Conservation (phyloP, 2,888 invertebrate genomes). For the Cryptocephalus primarius region DNA sequence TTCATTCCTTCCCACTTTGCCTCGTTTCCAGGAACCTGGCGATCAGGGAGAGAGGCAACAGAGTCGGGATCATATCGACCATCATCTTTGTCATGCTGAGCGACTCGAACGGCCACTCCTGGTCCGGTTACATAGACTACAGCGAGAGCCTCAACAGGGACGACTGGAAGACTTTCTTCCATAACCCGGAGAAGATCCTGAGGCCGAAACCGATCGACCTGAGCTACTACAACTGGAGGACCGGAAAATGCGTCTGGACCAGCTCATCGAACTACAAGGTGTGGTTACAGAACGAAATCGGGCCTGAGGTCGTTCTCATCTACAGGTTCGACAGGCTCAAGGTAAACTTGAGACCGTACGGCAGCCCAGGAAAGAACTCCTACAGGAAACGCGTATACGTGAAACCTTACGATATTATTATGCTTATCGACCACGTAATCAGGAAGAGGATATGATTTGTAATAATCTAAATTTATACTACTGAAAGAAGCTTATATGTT, state of each 20-base stretch:
- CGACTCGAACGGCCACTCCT: slow-evolving; percentile 59
- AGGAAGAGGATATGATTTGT: slow-evolving; percentile 37
- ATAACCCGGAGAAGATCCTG: slow-evolving; percentile 44
- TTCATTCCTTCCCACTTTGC: too few species aligned
- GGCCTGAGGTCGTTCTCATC: slow-evolving; percentile 59
- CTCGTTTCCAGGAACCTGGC: too few species aligned
- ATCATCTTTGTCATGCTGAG: slow-evolving; percentile 68
- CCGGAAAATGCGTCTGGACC: slow-evolving; percentile 56
- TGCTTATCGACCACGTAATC: slow-evolving; percentile 71
- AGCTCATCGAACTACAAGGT: slow-evolving; percentile 67
- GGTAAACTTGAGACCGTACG: slow-evolving; percentile 57
- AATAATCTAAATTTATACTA: too few species aligned
- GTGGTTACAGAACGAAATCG: too few species aligned
- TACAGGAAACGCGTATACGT: slow-evolving; percentile 52
- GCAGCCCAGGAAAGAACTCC: slow-evolving; percentile 55
- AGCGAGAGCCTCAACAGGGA: slow-evolving; percentile 56
- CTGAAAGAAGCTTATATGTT: too few species aligned
- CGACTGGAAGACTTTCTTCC: slow-evolving; percentile 69
- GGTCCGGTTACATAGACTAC: slow-evolving; percentile 80
- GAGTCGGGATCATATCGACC: slow-evolving; percentile 41
- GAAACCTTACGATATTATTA: slow-evolving; percentile 58
- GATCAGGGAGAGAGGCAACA: slow-evolving; percentile 39
- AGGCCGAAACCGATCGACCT: slow-evolving; percentile 57
- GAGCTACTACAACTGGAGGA: slow-evolving; percentile 69
- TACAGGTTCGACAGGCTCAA: slow-evolving; percentile 70